Base-by-base conservation (phyloP, 2,888 invertebrate genomes). In the Campoletis raptor region DNA sequence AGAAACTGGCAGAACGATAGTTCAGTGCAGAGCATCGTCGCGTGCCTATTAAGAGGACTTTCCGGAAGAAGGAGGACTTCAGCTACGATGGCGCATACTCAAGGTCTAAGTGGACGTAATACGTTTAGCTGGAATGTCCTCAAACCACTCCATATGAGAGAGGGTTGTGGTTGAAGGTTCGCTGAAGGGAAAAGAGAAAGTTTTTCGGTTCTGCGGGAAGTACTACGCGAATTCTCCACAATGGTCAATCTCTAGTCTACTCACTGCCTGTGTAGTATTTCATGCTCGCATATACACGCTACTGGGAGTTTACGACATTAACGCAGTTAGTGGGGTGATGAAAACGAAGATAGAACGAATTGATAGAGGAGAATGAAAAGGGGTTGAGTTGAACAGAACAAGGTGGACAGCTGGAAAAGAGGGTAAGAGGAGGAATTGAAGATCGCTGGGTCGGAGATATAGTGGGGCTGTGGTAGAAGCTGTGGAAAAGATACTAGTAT, bases 81-180 rank as follows among this genome's bases (percentile, higher is more conserved):
- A 18, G 45, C n/a, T 18, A 37, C 89, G n/a, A 87, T 87, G 77
- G 88, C 90, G 90, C 91, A 92, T 92, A 92, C 92, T 93, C 92
- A 92, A 86, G 91, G 91, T 89, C 91, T 91, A 92, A 93, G 93
- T 92, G 92, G 92, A 92, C 92, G 91, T 93, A 93, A 93, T 93
- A 92, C 92, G 91, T 93, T 93, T 91, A 92, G 90, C 90, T 85
- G 88, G 89, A 91, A 91, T 90, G 92, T 89, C 90, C 90, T 90
- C 89, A 86, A 92, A 92, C 91, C 90, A 91, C 88, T 89, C 88
- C 85, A 73, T 52, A 67, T 57, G 85, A 74, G 81, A 78, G 82
- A 69, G 67, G 70, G n/a, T 48, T 64, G 74, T 24, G 74, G 61
- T 61, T 12, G 21, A 72, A 81, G 78, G 77, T 76, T 81, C 30